These are phyloP conservation scores for Pomatostomus ruficeps DNA, from an alignment of 2,113 vertebrate genomes.

Conservation along the genomic window DNA sequence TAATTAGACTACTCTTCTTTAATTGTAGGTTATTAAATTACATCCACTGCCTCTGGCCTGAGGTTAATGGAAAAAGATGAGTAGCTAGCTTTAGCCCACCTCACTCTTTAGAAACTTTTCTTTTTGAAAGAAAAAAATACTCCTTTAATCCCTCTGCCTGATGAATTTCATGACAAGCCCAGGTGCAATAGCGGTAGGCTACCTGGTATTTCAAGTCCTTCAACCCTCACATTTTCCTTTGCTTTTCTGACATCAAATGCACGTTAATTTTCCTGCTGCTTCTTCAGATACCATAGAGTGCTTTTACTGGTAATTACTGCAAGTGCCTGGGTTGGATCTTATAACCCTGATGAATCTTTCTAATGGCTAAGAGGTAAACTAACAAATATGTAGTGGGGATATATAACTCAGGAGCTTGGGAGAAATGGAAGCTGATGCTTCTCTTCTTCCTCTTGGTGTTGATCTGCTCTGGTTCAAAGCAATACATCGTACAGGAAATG, in stretches of 20 bases:
- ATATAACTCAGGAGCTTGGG: background rate
- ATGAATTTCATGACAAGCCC: background rate
- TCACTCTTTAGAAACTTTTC: background rate
- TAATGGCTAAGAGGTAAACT: background rate
- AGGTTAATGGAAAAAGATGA: background rate
- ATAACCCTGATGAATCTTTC: background rate
- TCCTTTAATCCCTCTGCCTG: background rate
- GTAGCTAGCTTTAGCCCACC: background rate
- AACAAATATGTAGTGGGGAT: background rate
- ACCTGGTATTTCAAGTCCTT: background rate
- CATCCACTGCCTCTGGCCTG: background rate
- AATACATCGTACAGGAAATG: background rate
- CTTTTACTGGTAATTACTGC: background rate
- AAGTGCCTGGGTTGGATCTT: background rate
- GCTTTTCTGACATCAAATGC: background rate
- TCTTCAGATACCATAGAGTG: background rate
- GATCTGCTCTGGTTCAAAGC: background rate
- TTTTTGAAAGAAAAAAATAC: background rate
- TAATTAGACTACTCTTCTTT: background rate
- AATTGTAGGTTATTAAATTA: constrained; percentile 18
- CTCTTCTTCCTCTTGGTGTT: background rate
- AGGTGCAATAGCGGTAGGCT: background rate
- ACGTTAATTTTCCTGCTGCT: background rate
- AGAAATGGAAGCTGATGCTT: background rate
- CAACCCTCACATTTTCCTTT: background rate